Base-by-base conservation (phyloP, 2,113 vertebrate genomes). In the Cranoglanis bouderius region DNA sequence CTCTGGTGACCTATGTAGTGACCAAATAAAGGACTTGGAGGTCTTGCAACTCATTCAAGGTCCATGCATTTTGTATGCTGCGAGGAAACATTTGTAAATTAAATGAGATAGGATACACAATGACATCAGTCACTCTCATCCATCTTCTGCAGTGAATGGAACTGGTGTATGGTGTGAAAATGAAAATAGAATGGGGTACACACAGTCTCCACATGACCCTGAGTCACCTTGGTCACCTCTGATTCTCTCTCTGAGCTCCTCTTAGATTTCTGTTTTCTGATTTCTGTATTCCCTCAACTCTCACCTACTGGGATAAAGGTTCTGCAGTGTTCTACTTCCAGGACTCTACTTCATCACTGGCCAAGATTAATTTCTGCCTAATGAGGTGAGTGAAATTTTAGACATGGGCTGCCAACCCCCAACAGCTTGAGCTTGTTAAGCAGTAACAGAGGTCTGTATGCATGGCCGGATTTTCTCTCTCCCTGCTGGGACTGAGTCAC, bases 21-120 rank as follows among this genome's bases (percentile, higher is more conserved):
- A 82, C 55, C 21, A 43, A 65, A 88, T 46, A 85, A 77, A 61
- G 38, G 49, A 92, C 91, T 91, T 85, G 91, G 91, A 88, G 89
- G 35, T 92, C 88, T 91, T 91, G 85, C 85, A 87, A 61, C 49
- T 86, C 87, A 89, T 92, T 92, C 86, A 85, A 84, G 90, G 84
- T 85, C 67, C 91, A 95, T 95, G 86, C 92, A 94, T 95, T 95
- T 94, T 95, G 90, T 90, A 95, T 95, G 93, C 83, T 85, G 87
- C 87, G 86, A 89, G 92, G 92, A 92, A 91, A 91, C 87, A 87
- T 91, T 91, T 95, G 92, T 92, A 95, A 95, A 94, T 95, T 94
- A 89, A 90, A 96, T 94, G 93, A 93, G 92, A 93, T 92, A 43
- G 51, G 19, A 40, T 82, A 24, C 80, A 82, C 80, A 55, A 5